Conservation (phyloP, 2,888 invertebrate species). For the Crematogaster levior region DNA sequence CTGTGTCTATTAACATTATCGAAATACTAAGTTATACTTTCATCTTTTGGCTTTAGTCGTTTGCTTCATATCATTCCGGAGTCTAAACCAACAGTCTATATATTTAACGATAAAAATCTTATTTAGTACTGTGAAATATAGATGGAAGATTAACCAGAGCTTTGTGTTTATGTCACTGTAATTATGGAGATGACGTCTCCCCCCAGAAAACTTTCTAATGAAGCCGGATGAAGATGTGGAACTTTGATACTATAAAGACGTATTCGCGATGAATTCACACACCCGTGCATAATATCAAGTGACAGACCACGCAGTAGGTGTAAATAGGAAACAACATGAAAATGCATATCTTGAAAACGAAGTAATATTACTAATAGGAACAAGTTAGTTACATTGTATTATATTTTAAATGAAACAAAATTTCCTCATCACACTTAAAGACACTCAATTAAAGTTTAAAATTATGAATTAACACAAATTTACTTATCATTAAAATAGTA, state of each 20-base stretch:
- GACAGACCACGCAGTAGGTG: not conserved
- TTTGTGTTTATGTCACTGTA: constrained; percentile 19
- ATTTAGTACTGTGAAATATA: not conserved
- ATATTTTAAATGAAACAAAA: not conserved
- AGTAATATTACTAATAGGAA: constrained; percentile 11
- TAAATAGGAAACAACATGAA: not conserved
- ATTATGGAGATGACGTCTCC: constrained; percentile 20
- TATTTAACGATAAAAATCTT: constrained; percentile 2
- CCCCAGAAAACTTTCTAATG: constrained; percentile 39
- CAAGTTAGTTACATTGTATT: not conserved
- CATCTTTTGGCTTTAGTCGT: not conserved
- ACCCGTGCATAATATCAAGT: constrained; percentile 1
- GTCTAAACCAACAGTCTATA: not conserved
- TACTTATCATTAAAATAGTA: too few species aligned
- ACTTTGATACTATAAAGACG: constrained; percentile 28
- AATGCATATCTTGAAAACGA: not conserved
- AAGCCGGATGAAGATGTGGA: constrained; percentile 22
- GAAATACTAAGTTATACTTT: not conserved
- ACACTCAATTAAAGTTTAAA: not conserved
- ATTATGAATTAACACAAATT: not conserved
- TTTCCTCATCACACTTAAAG: not conserved
- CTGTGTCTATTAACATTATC: not conserved
- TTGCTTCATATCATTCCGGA: not conserved
- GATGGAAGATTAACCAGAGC: constrained; percentile 9
- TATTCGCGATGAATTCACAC: constrained; percentile 14